phyloP scores from a whole-genome alignment of 2,797 vertebrate genomes.

The Pogoniulus pusillus region DNA sequence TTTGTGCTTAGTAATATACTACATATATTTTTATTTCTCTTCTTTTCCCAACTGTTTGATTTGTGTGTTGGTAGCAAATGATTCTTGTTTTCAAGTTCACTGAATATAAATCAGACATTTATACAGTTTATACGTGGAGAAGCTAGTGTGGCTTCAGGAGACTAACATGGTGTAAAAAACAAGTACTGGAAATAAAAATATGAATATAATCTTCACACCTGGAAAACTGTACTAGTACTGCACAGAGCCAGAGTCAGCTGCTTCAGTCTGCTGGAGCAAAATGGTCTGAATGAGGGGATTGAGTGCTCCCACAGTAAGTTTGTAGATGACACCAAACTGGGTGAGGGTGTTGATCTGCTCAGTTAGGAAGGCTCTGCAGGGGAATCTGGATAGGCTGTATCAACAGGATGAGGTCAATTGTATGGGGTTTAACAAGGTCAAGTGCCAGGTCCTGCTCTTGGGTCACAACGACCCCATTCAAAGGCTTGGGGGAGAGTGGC shows the following conservation, averaged over 20 bases:
- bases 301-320: too few species aligned
- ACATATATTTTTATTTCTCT: neutral
- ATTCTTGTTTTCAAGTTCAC: constrained; percentile 4
- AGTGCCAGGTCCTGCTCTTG: too few species aligned
- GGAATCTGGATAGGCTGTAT: too few species aligned
- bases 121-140: neutral
- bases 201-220: neutral
- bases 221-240: neutral
- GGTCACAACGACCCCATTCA: too few species aligned
- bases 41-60: neutral
- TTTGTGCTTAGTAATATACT: neutral
- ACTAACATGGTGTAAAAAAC: neutral
- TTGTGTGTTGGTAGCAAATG: neutral
- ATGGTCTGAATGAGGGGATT: neutral
- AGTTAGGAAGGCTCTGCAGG: too few species aligned
- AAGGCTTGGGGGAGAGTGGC: too few species aligned
- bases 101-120: constrained; percentile 9
- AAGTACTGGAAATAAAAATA: neutral
- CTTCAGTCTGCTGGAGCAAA: neutral
- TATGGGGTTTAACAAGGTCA: too few species aligned
- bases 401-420: too few species aligned
- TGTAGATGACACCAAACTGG: too few species aligned
- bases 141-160: neutral
- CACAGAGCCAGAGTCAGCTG: neutral
- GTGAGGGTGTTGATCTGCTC: too few species aligned